phyloP scores from a whole-genome alignment of 2,797 vertebrate genomes.

The Ctenosaura bakeri region DNA sequence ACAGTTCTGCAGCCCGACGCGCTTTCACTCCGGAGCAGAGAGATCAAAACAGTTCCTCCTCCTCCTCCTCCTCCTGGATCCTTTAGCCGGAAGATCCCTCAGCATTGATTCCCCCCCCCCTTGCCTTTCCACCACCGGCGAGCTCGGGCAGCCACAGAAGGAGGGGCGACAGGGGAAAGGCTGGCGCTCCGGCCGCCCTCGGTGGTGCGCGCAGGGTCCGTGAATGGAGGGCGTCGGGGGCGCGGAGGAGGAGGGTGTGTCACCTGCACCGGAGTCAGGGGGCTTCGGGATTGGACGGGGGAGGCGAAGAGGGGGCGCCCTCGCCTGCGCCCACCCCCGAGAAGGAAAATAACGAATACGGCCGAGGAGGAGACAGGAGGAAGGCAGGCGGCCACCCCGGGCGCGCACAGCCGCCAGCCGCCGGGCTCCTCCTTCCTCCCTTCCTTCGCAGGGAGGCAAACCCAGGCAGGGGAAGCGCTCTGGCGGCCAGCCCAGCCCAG shows the following conservation, averaged over 20 bases:
- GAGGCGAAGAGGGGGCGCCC: neutral
- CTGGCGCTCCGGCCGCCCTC: neutral
- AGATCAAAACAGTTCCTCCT: constrained; percentile 41
- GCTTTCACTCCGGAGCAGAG: constrained; percentile 40
- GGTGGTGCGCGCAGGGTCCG: neutral
- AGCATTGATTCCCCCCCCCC: constrained; percentile 27
- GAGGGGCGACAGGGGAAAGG: neutral
- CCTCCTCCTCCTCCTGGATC: neutral
- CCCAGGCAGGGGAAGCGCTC: no score
- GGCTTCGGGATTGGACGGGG: neutral
- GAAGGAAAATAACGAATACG: no score
- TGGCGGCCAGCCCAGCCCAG: no score
- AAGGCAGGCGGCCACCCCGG: no score
- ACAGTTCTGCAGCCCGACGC: constrained; percentile 68
- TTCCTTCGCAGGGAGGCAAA: no score
- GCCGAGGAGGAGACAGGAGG: no score
- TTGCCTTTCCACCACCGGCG: neutral
- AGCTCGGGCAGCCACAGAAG: neutral
- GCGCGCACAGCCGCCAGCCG: no score
- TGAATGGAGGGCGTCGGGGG: neutral
- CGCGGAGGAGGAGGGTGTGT: constrained; percentile 42
- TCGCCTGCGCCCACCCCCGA: neutral
- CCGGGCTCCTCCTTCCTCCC: no score
- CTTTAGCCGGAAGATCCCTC: constrained; percentile 54
- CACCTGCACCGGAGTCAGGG: constrained; percentile 29